Base-by-base conservation (phyloP, 2,113 vertebrate genomes). In the Elanus axillaris region DNA sequence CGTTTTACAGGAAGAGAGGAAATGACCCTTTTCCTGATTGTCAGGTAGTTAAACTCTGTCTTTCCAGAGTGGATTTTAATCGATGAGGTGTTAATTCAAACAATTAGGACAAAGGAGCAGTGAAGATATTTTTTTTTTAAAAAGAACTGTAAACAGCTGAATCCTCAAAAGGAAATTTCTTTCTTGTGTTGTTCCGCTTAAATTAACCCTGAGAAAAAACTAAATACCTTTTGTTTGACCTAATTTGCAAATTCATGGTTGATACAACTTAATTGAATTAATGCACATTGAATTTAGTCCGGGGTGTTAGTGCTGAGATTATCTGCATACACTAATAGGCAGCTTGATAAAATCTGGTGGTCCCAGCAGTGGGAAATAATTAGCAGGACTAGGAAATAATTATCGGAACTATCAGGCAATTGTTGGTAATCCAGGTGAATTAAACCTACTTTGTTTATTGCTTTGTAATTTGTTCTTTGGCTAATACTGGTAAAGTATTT, bases 1-100 rank as follows among this genome's bases (percentile, higher is more conserved):
- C 84, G 78, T 96, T 94, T 90, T 91, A 90, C 79, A 76, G 94
- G 87, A 95, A 98, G 85, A 88, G 86, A 97, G 96, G 97, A 97
- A 96, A 95, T 92, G 27, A 92, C 79, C 27, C 83, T 95, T 87
- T 97, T 97, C 96, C 96, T 96, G 89, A 34, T 78, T 71, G 78
- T 80, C 68, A 69, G 53, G 73, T 93, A 92, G 80, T 94, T 93
- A 91, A 48, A 52, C 38, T 11, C 22, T 31, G 67, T 63, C 59
- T 96, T 97, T 94, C 20, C 69, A 66, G 82, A 68, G 79, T 71
- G 87, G 90, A 68, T 78, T 86, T 95, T 92, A 91, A 93, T 90
- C 72, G 3, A 42, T 79, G 48, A 93, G 67, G 78, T 86, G 50
- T 79, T 77, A 56, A 84, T 88, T 81, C 80, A 75, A 78, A 68